Evolutionary conservation across 2,888 invertebrate genomes (phyloP).

Genomic region (Altica lythri): DNA sequence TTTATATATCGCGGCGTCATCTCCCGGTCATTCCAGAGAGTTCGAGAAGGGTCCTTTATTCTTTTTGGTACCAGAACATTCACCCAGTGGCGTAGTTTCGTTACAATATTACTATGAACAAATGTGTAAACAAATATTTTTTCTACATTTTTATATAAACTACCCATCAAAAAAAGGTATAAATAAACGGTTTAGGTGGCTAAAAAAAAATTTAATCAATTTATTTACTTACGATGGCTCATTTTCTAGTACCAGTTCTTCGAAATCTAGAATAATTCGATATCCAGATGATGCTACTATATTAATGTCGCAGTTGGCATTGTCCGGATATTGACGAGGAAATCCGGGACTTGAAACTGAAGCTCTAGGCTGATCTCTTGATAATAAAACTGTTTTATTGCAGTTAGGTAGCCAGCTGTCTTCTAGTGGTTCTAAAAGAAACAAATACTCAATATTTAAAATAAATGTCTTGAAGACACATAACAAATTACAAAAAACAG

Average conservation of each 20-base stretch:
- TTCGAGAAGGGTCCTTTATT: no score
- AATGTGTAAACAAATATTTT: no score
- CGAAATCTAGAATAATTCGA: slow-evolving; percentile 74
- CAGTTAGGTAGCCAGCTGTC: slow-evolving; percentile 63
- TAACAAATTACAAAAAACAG: no score
- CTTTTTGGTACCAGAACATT: no score
- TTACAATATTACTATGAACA: no score
- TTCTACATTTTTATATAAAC: no score
- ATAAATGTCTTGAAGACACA: not conserved
- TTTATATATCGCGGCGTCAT: no score
- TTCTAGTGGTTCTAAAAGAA: slow-evolving; percentile 55
- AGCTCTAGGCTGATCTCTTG: slow-evolving; percentile 68
- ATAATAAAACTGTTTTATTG: slow-evolving; percentile 70
- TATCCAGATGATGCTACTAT: slow-evolving; percentile 72
- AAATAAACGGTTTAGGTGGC: no score
- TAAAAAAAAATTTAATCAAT: no score
- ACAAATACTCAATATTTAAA: not conserved
- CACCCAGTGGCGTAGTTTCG: no score
- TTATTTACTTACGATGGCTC: slow-evolving; percentile 78
- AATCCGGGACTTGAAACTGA: slow-evolving; percentile 80
- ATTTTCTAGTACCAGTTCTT: slow-evolving; percentile 76
- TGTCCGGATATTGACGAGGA: slow-evolving; percentile 77
- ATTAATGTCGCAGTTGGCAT: slow-evolving; percentile 73
- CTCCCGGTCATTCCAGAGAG: no score
- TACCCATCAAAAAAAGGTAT: no score